Percentiles rank a stretch among this genome's conserved stretches.
These are phyloP conservation scores for Acanthis flammea DNA, from an alignment of 2,797 vertebrate species.

Conservation along the genomic window DNA sequence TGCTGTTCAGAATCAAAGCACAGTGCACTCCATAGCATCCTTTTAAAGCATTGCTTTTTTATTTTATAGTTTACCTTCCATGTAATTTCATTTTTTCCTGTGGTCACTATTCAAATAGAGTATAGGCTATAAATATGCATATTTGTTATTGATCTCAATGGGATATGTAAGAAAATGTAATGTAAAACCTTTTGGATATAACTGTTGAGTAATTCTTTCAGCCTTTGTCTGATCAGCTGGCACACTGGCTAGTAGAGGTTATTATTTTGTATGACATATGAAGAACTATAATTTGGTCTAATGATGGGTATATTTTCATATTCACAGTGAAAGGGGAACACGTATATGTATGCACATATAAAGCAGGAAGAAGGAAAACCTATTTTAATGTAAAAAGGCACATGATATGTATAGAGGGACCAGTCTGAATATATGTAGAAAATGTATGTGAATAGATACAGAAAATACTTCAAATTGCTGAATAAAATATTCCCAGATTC, in stretches of 20 bases:
- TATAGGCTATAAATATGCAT: background rate
- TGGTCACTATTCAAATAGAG: background rate
- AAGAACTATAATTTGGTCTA: conserved; percentile 37
- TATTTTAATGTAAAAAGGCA: conserved; percentile 3
- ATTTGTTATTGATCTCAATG: conserved; percentile 15
- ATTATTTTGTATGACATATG: conserved; percentile 8
- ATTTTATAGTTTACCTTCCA: background rate
- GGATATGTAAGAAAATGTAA: background rate
- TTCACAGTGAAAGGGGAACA: background rate
- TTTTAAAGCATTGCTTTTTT: background rate
- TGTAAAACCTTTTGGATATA: background rate
- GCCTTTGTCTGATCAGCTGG: conserved; percentile 32
- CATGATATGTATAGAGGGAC: background rate
- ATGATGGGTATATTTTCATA: conserved; percentile 39
- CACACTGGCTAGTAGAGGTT: background rate
- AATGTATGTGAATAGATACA: background rate
- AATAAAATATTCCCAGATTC: conserved; percentile 49
- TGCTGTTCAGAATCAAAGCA: background rate
- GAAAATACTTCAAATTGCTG: conserved; percentile 52
- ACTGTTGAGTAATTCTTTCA: conserved; percentile 1
- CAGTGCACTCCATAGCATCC: background rate
- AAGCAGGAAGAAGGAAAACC: background rate
- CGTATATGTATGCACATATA: background rate
- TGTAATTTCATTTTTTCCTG: background rate
- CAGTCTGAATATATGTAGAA: background rate